phyloP scores from a whole-genome alignment of 1,140 invertebrate genomes.

The Limonius californicus region DNA sequence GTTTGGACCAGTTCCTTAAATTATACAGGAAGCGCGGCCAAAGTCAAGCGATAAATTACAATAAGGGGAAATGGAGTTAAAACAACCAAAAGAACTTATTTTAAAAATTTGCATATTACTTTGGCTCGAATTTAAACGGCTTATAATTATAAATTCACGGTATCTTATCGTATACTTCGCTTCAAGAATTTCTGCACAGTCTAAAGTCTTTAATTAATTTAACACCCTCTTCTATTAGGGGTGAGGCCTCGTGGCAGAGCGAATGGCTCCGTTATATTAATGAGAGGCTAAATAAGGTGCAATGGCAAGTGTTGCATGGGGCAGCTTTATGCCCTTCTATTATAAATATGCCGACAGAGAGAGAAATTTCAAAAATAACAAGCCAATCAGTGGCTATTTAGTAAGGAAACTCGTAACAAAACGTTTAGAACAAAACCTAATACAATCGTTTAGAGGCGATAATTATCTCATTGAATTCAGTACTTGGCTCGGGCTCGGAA shows the following conservation, averaged over 20 bases:
- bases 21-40: too few relatives aligned
- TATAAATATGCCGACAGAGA: neutral
- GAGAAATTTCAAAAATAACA: neutral
- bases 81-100: too few relatives aligned
- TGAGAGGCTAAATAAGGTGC: conserved; percentile 2
- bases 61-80: too few relatives aligned
- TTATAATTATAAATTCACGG: neutral
- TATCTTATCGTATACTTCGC: conserved; percentile 1
- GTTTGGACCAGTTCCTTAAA: too few relatives aligned
- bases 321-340: neutral
- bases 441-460: too few relatives aligned
- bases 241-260: neutral
- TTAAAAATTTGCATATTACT: too few relatives aligned
- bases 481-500: too few relatives aligned
- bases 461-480: too few relatives aligned
- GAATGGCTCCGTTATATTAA: conserved; percentile 11
- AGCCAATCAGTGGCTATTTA: too few relatives aligned
- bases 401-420: too few relatives aligned
- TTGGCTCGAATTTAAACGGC: neutral
- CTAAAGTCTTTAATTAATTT: conserved; percentile 11
- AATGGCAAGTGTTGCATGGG: neutral
- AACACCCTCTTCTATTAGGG: conserved; percentile 1
- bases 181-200: conserved; percentile 12
- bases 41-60: too few relatives aligned
- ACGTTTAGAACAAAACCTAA: too few relatives aligned